Conservation (phyloP, 2,888 invertebrate species). For the Emmelina monodactyla region DNA sequence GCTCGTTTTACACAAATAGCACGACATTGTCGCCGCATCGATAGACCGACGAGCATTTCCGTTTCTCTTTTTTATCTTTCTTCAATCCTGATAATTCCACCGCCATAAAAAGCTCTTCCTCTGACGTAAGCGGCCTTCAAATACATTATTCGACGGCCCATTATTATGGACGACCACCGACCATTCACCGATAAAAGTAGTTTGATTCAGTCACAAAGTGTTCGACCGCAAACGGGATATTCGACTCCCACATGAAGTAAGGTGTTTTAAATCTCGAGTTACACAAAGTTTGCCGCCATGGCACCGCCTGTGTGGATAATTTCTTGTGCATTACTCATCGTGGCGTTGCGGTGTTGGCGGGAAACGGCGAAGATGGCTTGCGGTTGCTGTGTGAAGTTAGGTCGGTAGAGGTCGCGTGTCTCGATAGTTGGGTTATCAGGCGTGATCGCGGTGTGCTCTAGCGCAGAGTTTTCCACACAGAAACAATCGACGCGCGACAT, state of each 20-base stretch:
- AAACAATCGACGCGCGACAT: conserved; percentile 16
- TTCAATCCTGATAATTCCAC: conserved; percentile 13
- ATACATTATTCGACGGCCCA: conserved; percentile 27
- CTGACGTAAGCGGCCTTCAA: conserved; percentile 38
- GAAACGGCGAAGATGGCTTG: not conserved
- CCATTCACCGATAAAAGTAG: conserved; percentile 22
- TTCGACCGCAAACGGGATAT: conserved; percentile 21
- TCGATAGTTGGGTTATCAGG: conserved; percentile 6
- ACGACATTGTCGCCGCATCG: conserved; percentile 58
- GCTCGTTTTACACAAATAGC: conserved; percentile 63
- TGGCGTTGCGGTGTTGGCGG: not conserved
- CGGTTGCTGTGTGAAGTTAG: not conserved
- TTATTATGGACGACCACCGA: conserved; percentile 21
- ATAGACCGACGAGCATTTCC: conserved; percentile 56
- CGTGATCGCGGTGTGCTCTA: not conserved
- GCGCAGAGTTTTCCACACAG: conserved; percentile 10
- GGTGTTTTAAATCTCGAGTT: conserved; percentile 9
- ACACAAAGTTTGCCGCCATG: not conserved
- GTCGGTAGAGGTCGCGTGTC: not conserved
- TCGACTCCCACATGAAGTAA: conserved; percentile 18
- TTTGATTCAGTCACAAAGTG: conserved; percentile 26
- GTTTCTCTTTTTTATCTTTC: conserved; percentile 46
- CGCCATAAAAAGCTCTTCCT: conserved; percentile 20
- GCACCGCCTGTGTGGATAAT: not conserved
- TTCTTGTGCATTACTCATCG: too few species aligned